Conservation (phyloP, 2,113 vertebrate genomes). For the Loxodonta africana region DNA sequence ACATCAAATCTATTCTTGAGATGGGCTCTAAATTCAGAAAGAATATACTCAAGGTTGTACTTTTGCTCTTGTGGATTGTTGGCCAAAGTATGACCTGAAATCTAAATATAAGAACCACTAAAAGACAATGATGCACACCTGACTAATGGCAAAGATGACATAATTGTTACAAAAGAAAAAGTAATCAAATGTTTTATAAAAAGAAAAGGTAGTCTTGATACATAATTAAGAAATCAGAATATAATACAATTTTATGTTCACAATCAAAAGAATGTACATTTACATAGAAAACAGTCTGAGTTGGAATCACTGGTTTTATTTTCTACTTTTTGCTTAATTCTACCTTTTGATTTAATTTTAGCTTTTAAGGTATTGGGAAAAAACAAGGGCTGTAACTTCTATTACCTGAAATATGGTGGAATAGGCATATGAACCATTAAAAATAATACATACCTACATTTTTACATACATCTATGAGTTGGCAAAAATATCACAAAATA, state of each 20-base stretch:
- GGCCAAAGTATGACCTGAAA: neutral
- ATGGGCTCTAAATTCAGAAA: neutral
- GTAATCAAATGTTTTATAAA: neutral
- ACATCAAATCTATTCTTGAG: neutral
- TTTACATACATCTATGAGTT: neutral
- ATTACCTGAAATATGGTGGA: neutral
- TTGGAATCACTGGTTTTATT: neutral
- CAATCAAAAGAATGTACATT: neutral
- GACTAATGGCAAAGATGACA: neutral
- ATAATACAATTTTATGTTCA: neutral
- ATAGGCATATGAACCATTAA: neutral
- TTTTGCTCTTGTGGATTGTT: neutral
- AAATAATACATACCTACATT: neutral
- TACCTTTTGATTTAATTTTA: neutral
- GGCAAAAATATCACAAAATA: neutral
- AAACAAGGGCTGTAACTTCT: neutral
- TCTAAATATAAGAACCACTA: neutral
- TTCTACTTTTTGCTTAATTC: neutral
- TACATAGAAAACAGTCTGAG: neutral
- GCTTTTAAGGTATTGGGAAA: neutral
- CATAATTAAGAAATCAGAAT: neutral
- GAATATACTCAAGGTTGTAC: neutral
- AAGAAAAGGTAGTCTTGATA: neutral
- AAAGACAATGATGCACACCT: neutral
- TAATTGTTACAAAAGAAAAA: neutral